These are phyloP conservation scores for Dioctria rufipes DNA, from an alignment of 2,888 invertebrate genomes.

Conservation along the genomic window DNA sequence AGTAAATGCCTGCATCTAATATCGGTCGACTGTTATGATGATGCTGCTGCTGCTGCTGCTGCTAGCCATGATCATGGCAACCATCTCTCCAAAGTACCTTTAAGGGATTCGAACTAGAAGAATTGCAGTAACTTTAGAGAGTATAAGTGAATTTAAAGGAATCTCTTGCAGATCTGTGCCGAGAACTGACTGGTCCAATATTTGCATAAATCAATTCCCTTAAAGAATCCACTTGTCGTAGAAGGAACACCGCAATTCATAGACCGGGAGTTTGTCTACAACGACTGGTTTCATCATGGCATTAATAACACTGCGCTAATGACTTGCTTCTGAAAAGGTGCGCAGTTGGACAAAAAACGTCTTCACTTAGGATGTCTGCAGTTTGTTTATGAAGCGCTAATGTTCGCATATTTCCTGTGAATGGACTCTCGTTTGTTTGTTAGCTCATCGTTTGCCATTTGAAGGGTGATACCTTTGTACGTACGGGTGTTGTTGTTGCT, in stretches of 20 bases:
- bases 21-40: too few species aligned
- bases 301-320: neutral
- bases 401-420: slow-evolving; percentile 15
- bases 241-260: neutral
- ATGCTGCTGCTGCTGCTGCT: neutral
- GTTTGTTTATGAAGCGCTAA: slow-evolving; percentile 8
- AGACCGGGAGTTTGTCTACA: neutral
- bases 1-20: neutral
- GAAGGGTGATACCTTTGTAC: neutral
- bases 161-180: neutral
- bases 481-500: neutral
- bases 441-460: neutral
- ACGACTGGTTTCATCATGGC: neutral
- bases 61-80: neutral
- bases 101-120: neutral
- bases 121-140: neutral
- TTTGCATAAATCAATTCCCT: slow-evolving; percentile 10
- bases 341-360: neutral
- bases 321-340: slow-evolving; percentile 1
- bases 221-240: slow-evolving; percentile 1
- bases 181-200: neutral
- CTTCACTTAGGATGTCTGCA: neutral
- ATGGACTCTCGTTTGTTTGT: slow-evolving; percentile 13
- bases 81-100: neutral
- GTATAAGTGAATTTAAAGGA: slow-evolving; percentile 1